Evolutionary conservation across 2,113 vertebrate genomes (phyloP), one percentile per base, ranked within the genome.

Genomic region (Dicaeum eximium): DNA sequence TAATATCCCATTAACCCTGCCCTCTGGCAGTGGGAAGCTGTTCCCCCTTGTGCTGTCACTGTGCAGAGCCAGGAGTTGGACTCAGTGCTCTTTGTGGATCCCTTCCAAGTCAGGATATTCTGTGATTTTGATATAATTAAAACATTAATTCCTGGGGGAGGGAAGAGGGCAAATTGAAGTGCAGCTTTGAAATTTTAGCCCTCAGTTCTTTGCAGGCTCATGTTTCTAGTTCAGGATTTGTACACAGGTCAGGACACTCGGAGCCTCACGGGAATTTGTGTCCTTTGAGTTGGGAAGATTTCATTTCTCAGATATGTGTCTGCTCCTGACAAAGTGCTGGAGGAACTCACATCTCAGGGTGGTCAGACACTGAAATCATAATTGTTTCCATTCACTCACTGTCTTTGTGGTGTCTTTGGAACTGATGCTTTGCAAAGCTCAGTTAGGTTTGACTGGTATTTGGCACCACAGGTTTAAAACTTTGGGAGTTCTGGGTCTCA

Each of bases 1-100:
- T 77, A 16, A 1, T 0, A 1, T 73, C 27, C 47, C 64, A 38
- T 1, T 1, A 27, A 0, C 38, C 54, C 56, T 70, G 38, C 40
- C 58, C 61, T n/a, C 61, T 53, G 78, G 38, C 67, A 73, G 1
- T 50, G 42, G 25, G 58, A 57, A 50, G 22, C 60, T 1, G 1
- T 45, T 45, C 53, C 12, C 38, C 30, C 15, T 27, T 27, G 37
- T 48, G 20, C 51, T 3, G 44, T 14, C 21, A 1, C 44, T 81
- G 54, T 53, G 30, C 78, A 54, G 16, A 60, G 70, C n/a, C 78
- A 40, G n/a, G 11, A 40, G 54, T 3, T 35, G 40, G 70, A 54
- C 70, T 82, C 38, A 0, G 24, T 53, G 53, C 53, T 67, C 78
- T 66, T 53, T 82, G 38, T 89, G 61, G 86, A 69, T 82, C 54